Evolutionary conservation across 2,888 invertebrate species (phyloP), one percentile per base, ranked within the genome.

Genomic region (Drosophila meridiana): DNA sequence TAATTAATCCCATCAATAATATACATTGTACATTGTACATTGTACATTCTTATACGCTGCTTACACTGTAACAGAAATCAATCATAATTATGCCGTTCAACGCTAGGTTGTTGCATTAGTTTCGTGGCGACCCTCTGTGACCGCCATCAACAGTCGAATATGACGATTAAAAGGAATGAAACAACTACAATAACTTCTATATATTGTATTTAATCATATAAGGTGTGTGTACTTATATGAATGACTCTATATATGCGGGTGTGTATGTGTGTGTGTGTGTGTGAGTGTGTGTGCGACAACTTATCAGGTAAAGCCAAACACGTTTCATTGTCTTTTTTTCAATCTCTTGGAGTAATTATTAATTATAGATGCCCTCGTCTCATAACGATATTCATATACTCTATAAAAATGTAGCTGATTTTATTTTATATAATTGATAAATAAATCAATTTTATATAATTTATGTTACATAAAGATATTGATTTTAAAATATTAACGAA

Each of bases 321-420:
- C 84, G 84, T 90, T 84, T 89, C 90, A 88, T 88, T 88, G 84
- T 83, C 90, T 50, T 48, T 90, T 86, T 86, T 86, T 84, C 85
- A 76, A 89, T 82, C 63, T 70, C 69, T 73, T 76, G 69, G 69
- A 87, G 83, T 90, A 83, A 83, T 89, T 81, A 79, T 87, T 74
- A 76, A 76, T 69, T 69, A 72, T 72, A 50, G 45, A 50, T 60
- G 30, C 43, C 9, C 32, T 4, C 14, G 57, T 20, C 20, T n/a
- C 43, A 43, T 8, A 43, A 11, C 52, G 43, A 62, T 62, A 60
- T 52, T 7, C 4, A 28, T 3, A 57, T 62, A 66, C 69, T n/a
- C 69, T 77, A 7, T 30, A 5, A 4, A 55, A 2, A 4, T 14
- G n/a, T 38, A n/a, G 30, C 42, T 9, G 20, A 30, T 9, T 50